phyloP scores from a whole-genome alignment of 2,797 vertebrate species.

The Margarornis squamiger region DNA sequence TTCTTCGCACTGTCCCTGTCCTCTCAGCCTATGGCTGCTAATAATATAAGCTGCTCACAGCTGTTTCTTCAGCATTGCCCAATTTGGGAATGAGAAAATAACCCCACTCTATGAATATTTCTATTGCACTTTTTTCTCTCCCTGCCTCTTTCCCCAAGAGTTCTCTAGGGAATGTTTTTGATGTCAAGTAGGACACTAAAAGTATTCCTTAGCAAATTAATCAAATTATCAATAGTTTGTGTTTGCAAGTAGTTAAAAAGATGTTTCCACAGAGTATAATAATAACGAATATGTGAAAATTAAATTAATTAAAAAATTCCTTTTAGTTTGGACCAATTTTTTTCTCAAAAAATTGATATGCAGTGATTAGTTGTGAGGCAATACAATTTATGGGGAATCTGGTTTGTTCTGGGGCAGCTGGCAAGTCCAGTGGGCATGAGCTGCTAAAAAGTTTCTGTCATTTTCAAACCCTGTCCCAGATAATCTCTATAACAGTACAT shows the following conservation, averaged over 20 bases:
- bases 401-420: neutral
- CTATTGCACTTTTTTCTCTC: neutral
- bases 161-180: neutral
- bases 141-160: neutral
- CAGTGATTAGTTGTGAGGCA: neutral
- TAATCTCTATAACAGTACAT: neutral
- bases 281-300: neutral
- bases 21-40: neutral
- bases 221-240: neutral
- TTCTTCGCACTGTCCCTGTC: slow-evolving; percentile 31
- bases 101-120: neutral
- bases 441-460: neutral
- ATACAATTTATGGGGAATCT: neutral
- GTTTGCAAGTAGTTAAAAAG: neutral
- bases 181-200: neutral
- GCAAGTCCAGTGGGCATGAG: neutral
- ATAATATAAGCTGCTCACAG: neutral
- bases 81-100: neutral
- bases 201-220: neutral
- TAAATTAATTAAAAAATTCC: neutral
- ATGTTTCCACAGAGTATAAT: neutral
- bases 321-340: neutral
- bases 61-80: neutral
- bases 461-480: neutral
- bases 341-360: neutral